A percentile compares a stretch with the other conserved stretches of the same genome.
Conservation (phyloP, 2,113 vertebrate species). For the Enhydra lutris region DNA sequence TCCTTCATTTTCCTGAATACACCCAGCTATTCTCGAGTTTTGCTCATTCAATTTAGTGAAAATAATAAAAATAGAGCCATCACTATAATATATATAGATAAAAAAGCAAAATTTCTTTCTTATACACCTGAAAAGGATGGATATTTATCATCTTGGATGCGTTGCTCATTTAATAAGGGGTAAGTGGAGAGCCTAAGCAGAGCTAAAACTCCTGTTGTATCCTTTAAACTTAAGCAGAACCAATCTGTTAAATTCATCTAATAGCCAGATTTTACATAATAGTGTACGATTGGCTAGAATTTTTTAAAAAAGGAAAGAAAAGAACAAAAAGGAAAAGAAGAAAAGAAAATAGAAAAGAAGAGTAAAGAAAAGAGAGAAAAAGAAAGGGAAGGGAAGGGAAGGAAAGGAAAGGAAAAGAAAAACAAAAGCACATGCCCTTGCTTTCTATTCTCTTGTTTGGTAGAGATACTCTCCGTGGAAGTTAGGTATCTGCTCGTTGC, state of each 20-base stretch:
- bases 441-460: background rate
- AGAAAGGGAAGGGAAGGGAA: too few relatives aligned
- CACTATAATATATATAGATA: fast-evolving
- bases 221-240: background rate
- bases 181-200: background rate
- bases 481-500: background rate
- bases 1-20: background rate
- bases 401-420: fast-evolving
- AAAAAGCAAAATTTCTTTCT: background rate
- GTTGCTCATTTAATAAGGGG: background rate
- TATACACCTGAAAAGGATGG: background rate
- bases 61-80: background rate
- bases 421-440: too few relatives aligned
- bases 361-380: background rate
- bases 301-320: too few relatives aligned
- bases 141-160: background rate
- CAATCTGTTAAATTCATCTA: background rate
- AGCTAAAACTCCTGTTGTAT: background rate
- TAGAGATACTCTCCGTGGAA: background rate
- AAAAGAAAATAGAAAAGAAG: background rate
- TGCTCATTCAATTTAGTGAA: background rate
- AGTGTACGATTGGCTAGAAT: background rate
- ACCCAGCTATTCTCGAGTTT: background rate
- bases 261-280: background rate
- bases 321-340: too few relatives aligned